Base-by-base conservation (phyloP, 2,113 vertebrate species). In the Cochlearius cochlearius region DNA sequence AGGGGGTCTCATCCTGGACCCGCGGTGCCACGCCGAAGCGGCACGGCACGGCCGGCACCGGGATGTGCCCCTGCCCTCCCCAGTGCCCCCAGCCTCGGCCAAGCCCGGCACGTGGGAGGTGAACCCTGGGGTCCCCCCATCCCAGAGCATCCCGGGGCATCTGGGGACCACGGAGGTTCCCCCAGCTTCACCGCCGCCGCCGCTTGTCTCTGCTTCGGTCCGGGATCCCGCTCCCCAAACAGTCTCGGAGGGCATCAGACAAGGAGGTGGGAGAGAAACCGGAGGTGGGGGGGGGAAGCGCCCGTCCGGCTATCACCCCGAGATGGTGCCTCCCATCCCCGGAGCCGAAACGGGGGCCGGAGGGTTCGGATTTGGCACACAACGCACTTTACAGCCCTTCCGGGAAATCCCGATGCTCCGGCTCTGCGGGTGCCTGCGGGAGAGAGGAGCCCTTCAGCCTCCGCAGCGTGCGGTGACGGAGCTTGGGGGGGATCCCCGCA, bases 361-460 rank as follows among this genome's bases (percentile, higher is more conserved):
- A 25, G 86, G 86, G 92, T 27, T 50, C 1, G 32, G 86, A 34
- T 85, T 93, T 90, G 92, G 92, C 92, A 93, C 83, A 92, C 68
- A 13, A 90, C 23, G 53, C 80, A 79, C 47, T 30, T 66, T 11
- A 85, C 68, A 90, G 86, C 86, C 86, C 92, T 93, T 86, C 53
- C 9, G 32, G 75, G 17, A 45, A 11, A 34, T 79, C 86, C 79
- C 39, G 9, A 49, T 43, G 79, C 79, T 83, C 73, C 66, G 39
- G 78, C 66, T 41, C 80, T n/a, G 59, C 16, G 6, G 73, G 55
- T 5, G 27, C 92, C 91, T 93, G 74, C 2, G 16, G 80, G 63
- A 38, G 30, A 68, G 6, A 30, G 41, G 18, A 39, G 17, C 16
- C 52, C 34, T 32, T 52, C 74, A 45, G 78, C n/a, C 20, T 29